phyloP scores from a whole-genome alignment of 2,888 invertebrate species.

The Ellobium chinense region DNA sequence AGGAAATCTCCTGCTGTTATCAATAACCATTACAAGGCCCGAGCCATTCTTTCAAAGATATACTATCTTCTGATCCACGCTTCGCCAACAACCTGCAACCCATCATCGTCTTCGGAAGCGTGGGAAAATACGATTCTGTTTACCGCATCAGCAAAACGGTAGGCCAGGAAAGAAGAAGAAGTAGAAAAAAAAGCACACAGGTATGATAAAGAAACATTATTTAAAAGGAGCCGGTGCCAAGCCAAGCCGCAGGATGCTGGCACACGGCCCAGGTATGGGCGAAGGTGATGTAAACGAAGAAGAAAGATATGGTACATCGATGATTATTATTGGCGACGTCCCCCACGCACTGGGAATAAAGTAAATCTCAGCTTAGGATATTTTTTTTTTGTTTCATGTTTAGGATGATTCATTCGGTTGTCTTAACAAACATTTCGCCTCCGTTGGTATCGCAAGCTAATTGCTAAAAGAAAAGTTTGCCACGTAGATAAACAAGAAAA shows the following conservation, averaged over 20 bases:
- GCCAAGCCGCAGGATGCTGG: background rate
- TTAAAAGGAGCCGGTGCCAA: background rate
- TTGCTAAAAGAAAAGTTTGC: too few relatives aligned
- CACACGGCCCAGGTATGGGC: background rate
- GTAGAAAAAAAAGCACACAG: background rate
- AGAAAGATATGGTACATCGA: background rate
- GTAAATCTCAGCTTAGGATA: background rate
- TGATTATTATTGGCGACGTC: background rate
- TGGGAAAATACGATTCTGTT: conserved; percentile 9
- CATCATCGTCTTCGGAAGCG: background rate
- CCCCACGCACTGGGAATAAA: background rate
- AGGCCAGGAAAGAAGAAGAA: background rate
- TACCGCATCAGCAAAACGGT: background rate
- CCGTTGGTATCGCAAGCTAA: too few relatives aligned
- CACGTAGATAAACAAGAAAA: too few relatives aligned
- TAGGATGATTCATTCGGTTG: background rate
- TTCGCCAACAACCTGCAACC: background rate
- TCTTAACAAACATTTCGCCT: background rate
- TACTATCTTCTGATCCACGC: background rate
- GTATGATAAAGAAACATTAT: background rate
- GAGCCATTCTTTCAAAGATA: background rate
- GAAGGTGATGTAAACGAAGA: background rate
- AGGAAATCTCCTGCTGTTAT: too few relatives aligned
- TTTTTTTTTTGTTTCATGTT: background rate
- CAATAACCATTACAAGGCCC: too few relatives aligned